Evolutionary conservation across 2,113 vertebrate species (phyloP).

Genomic region (Saccopteryx bilineata): DNA sequence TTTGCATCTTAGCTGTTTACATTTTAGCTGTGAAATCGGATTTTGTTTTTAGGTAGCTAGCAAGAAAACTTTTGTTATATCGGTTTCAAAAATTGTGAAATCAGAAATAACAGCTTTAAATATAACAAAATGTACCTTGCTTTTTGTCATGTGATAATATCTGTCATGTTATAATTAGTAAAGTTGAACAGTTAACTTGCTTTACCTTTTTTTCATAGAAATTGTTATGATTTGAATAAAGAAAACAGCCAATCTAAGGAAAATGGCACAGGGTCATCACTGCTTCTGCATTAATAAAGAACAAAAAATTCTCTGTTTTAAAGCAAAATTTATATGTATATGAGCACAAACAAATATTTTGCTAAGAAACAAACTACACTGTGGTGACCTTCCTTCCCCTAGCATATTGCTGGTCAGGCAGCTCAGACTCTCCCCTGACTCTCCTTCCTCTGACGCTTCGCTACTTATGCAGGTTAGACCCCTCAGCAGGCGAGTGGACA

Average conservation of each 20-base stretch:
- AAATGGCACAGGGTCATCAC: background rate
- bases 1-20: constrained; percentile 75
- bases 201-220: constrained; percentile 63
- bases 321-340: background rate
- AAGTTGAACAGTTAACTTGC: constrained; percentile 50
- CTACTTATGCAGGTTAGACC: no score
- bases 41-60: constrained; percentile 77
- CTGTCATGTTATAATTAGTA: constrained; percentile 56
- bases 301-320: background rate
- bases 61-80: constrained; percentile 57
- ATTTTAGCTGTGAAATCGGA: constrained; percentile 73
- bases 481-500: no score
- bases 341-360: constrained; percentile 35
- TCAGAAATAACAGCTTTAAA: constrained; percentile 70
- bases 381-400: no score
- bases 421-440: no score
- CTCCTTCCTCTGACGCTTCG: no score
- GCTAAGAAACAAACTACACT: background rate
- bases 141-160: constrained; percentile 40
- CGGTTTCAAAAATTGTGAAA: constrained; percentile 66
- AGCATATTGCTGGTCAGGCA: no score
- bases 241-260: background rate
- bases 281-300: background rate
- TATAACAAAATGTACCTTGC: constrained; percentile 39
- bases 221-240: constrained; percentile 10